Percentiles rank a stretch among this genome's conserved stretches.
Conservation (phyloP, 2,888 invertebrate genomes). For the Gymnocheta viridis region DNA sequence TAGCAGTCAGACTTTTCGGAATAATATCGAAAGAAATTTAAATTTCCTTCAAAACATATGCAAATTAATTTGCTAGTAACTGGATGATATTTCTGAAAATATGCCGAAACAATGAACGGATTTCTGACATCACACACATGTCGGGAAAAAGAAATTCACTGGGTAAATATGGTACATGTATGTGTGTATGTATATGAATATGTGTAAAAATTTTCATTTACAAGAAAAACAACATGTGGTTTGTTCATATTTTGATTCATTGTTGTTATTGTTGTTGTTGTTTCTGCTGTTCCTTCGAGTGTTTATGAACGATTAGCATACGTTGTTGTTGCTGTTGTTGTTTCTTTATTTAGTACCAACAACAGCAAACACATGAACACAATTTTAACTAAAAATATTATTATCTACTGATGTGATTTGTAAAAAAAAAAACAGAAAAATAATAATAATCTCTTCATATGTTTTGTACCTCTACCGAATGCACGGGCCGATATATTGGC, state of each 20-base stretch:
- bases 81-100: too few species aligned
- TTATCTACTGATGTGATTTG: constrained; percentile 34
- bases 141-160: too few species aligned
- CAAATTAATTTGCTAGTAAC: too few species aligned
- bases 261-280: constrained; percentile 27
- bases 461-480: background rate
- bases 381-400: constrained; percentile 69
- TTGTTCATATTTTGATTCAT: constrained; percentile 36
- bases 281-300: constrained; percentile 47
- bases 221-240: constrained; percentile 55
- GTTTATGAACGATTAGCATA: constrained; percentile 67
- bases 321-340: constrained; percentile 30
- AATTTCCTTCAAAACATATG: too few species aligned
- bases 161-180: too few species aligned
- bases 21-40: too few species aligned
- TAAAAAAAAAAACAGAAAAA: background rate
- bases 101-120: too few species aligned
- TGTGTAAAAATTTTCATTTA: constrained; percentile 28
- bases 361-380: constrained; percentile 16
- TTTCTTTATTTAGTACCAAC: background rate
- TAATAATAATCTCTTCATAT: too few species aligned
- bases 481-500: background rate
- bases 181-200: background rate
- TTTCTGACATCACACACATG: background rate
- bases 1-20: too few species aligned